Evolutionary conservation across 2,888 invertebrate genomes (phyloP), one percentile per base, ranked within the genome.

Genomic region (Argynnis bischoffii): DNA sequence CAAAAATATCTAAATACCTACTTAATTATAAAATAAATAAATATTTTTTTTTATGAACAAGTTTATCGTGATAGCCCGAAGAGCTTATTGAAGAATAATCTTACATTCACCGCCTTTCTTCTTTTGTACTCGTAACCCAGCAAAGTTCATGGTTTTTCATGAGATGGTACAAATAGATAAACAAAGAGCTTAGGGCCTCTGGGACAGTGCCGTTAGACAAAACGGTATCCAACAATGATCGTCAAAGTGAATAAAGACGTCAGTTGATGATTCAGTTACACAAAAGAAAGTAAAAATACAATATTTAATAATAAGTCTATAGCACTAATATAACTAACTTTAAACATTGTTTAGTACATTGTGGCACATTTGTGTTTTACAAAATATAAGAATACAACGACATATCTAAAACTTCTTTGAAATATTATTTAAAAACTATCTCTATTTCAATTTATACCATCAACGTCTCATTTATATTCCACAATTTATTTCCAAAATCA

Each of bases 221-320:
- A 78, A 77, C 90, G 90, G 90, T 89, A 89, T 81, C 74, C 73
- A 74, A 82, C 83, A 81, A 81, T 81, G 79, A 81, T 83, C 80
- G 79, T 82, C 79, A 79, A 78, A 75, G 77, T 74, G 80, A 85
- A 81, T 81, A 81, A 83, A 79, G 75, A 41, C 76, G 74, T 72
- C 72, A 73, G 68, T 71, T 78, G 76, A 75, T 75, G 77, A 80
- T 81, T 76, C 72, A 59, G 47, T 68, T 69, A 71, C 51, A 61
- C 6, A 67, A 60, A 47, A 54, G 48, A 64, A 47, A 53, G 47
- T 47, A 56, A 61, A 13, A 15, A 16, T 51, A 3, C 8, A 35
- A 50, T 15, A 13, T 41, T 35, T 14, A 50, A 1, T n/a, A n/a
- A 41, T 41, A 11, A 16, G 50, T 51, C 15, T 16, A 41, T 41